phyloP scores from a whole-genome alignment of 2,113 vertebrate genomes.

The Stigmatopora argus region DNA sequence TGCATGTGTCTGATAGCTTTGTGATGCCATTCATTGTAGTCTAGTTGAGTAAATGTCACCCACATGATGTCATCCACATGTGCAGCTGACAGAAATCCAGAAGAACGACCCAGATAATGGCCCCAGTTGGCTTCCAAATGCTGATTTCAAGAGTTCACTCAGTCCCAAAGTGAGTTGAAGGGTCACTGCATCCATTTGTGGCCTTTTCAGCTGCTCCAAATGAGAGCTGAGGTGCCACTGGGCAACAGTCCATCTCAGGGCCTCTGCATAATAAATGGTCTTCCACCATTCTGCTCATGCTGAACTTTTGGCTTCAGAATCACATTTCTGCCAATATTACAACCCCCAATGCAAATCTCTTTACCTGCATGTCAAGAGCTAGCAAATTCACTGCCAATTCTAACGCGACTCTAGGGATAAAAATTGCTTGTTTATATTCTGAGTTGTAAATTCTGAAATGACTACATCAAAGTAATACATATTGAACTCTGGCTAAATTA shows the following conservation, averaged over 20 bases:
- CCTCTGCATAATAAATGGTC: slow-evolving; percentile 43
- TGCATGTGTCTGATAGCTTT: slow-evolving; percentile 37
- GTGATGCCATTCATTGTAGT: slow-evolving; percentile 30
- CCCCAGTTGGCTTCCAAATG: slow-evolving; percentile 30
- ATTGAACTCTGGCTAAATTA: neutral
- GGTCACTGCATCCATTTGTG: slow-evolving; percentile 52
- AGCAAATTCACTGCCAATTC: slow-evolving; percentile 43
- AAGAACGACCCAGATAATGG: slow-evolving; percentile 29
- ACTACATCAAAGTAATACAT: neutral
- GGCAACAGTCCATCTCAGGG: slow-evolving; percentile 42
- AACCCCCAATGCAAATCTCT: slow-evolving; percentile 22
- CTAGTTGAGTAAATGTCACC: slow-evolving; percentile 50
- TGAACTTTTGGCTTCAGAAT: slow-evolving; percentile 50
- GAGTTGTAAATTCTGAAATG: slow-evolving; percentile 4
- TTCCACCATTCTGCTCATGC: slow-evolving; percentile 32
- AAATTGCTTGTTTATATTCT: slow-evolving; percentile 21
- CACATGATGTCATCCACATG: slow-evolving; percentile 47
- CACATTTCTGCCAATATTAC: slow-evolving; percentile 46
- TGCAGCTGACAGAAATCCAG: slow-evolving; percentile 32
- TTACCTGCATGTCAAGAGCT: slow-evolving; percentile 42
- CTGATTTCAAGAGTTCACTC: slow-evolving; percentile 32
- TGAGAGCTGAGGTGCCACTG: slow-evolving; percentile 38
- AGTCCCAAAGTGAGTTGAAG: slow-evolving; percentile 34
- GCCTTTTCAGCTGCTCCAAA: slow-evolving; percentile 27
- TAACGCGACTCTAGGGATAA: slow-evolving; percentile 42